Base-by-base conservation (phyloP, 2,888 invertebrate species). In the Scotopteryx bipunctaria region DNA sequence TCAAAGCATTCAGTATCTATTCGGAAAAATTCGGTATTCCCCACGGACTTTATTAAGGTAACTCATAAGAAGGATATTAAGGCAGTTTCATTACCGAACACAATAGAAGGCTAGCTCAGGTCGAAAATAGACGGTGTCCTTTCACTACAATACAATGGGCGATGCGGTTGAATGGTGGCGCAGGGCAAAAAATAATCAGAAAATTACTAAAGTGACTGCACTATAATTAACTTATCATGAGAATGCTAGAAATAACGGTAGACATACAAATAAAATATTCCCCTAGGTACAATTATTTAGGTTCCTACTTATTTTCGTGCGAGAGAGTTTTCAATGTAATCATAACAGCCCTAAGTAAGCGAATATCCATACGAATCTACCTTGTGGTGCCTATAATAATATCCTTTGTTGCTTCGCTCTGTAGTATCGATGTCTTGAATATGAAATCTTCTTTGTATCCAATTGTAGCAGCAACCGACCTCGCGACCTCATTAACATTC, bases 161-260 rank as follows among this genome's bases (percentile, higher is more conserved):
- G 74, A 67, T 65, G 58, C 76, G 78, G 67, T 76, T 75, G 73
- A 78, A 73, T 73, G 73, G 58, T 59, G 61, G 63, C 59, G 58
- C 50, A 41, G 55, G 60, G 60, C 57, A 68, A 70, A 68, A 69
- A 65, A 71, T 56, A 58, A 68, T 61, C 55, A 60, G 61, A 65
- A 66, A 70, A 73, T 65, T 73, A 74, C 65, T 57, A 64, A 69
- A 72, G 38, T 48, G 15, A 37, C 36, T 43, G 14, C 9, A 44
- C 29, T 23, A 32, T 40, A 48, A 37, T 48, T 23, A 47, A 33
- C 15, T 16, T 5, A 27, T 27, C 27, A n/a, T n/a, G n/a, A n/a
- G n/a, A n/a, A n/a, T n/a, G n/a, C n/a, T n/a, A n/a, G n/a, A n/a
- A n/a, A n/a, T n/a, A n/a, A n/a, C n/a, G n/a, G n/a, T n/a, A n/a